These are phyloP conservation scores for Proterorhinus semilunaris DNA, from an alignment of 2,113 vertebrate species.

Conservation along the genomic window DNA sequence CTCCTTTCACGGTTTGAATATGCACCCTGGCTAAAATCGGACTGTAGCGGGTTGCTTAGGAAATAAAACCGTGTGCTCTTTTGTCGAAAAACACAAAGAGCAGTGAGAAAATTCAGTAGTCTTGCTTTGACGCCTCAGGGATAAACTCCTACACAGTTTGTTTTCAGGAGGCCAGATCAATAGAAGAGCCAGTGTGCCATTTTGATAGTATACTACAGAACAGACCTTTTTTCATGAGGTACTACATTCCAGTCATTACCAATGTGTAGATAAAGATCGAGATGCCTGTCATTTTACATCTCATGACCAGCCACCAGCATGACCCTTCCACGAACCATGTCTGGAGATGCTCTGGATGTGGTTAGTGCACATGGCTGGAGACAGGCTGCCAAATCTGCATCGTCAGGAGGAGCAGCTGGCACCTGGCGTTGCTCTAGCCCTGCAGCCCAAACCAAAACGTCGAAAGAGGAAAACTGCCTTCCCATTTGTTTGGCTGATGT, in stretches of 20 bases:
- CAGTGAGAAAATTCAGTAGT: slow-evolving; percentile 10
- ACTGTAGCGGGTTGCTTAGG: not conserved
- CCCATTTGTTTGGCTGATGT: slow-evolving; percentile 65
- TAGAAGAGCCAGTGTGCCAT: slow-evolving; percentile 35
- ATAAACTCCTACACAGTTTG: slow-evolving; percentile 47
- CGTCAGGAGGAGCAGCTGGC: slow-evolving; percentile 68
- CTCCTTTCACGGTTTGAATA: no score
- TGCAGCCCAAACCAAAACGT: slow-evolving; percentile 18
- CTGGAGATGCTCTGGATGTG: slow-evolving; percentile 34
- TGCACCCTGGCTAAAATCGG: not conserved
- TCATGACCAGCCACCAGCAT: not conserved
- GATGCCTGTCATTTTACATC: not conserved
- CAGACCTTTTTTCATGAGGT: no score
- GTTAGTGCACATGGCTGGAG: slow-evolving; percentile 52
- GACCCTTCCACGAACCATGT: slow-evolving; percentile 32
- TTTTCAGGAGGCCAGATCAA: slow-evolving; percentile 43
- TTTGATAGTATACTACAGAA: slow-evolving; percentile 27
- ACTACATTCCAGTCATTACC: not conserved
- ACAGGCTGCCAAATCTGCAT: slow-evolving; percentile 46
- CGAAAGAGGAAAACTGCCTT: slow-evolving; percentile 47
- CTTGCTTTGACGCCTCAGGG: slow-evolving; percentile 33
- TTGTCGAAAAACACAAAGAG: slow-evolving; percentile 2
- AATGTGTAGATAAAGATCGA: not conserved
- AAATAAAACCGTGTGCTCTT: not conserved
- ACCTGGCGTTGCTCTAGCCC: slow-evolving; percentile 47